Conservation (phyloP, 2,888 invertebrate genomes). For the Anodontia alba region DNA sequence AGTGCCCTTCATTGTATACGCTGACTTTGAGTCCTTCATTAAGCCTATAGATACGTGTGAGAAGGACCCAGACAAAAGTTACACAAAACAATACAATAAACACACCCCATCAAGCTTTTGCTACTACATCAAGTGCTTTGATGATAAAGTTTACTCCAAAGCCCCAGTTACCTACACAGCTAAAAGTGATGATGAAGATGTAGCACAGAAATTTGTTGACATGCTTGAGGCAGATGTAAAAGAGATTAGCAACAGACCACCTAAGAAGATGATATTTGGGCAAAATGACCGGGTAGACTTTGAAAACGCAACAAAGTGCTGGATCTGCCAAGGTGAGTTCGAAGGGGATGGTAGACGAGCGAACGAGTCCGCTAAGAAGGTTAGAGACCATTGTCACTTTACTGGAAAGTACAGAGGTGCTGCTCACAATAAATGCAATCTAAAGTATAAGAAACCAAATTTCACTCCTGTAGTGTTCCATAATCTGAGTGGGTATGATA, state of each 20-base stretch:
- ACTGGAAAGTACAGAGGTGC: no score
- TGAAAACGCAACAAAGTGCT: not conserved
- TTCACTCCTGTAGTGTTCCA: slow-evolving; percentile 45
- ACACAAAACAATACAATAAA: slow-evolving; percentile 29
- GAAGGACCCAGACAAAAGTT: slow-evolving; percentile 28
- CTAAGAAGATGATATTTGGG: slow-evolving; percentile 1
- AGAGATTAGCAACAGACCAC: not conserved
- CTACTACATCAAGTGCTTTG: slow-evolving; percentile 41
- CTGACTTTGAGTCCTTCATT: slow-evolving; percentile 43
- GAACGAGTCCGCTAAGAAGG: no score
- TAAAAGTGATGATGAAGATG: slow-evolving; percentile 39
- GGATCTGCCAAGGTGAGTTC: slow-evolving; percentile 12
- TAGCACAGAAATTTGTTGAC: slow-evolving; percentile 33
- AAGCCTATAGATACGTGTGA: slow-evolving; percentile 32
- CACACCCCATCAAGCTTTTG: slow-evolving; percentile 43
- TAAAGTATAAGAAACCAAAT: slow-evolving; percentile 31
- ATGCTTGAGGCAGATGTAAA: slow-evolving; percentile 41
- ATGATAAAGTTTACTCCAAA: slow-evolving; percentile 34
- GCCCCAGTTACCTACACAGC: slow-evolving; percentile 39
- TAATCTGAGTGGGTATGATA: slow-evolving; percentile 43
- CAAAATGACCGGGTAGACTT: not conserved
- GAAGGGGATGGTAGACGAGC: slow-evolving; percentile 21
- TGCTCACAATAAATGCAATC: slow-evolving; percentile 43
- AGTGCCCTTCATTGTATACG: slow-evolving; percentile 47
- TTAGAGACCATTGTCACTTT: no score